Evolutionary conservation across 37 sponge, comb jelly and placozoan species (phyloP).

Genomic region (Amphimedon queenslandica): DNA sequence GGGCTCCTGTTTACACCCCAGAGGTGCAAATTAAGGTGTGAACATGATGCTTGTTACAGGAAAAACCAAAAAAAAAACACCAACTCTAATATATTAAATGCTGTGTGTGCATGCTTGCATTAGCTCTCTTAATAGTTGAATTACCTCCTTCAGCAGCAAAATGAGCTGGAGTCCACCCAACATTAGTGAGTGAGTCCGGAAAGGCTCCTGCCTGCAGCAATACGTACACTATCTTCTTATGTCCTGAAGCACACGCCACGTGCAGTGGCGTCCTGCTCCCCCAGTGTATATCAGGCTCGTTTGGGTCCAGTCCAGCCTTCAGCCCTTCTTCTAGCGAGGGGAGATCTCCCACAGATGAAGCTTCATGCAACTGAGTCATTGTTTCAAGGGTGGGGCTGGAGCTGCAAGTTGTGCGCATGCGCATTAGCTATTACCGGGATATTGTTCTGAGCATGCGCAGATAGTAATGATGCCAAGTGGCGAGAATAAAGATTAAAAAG

Average conservation of each 20-base stretch:
- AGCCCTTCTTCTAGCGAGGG: constrained; percentile 31
- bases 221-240: constrained; percentile 57
- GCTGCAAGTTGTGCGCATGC: background rate
- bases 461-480: too few species aligned
- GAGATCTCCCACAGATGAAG: constrained; percentile 54
- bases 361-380: constrained; percentile 74
- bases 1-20: too few species aligned
- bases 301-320: constrained; percentile 36
- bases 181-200: constrained; percentile 43
- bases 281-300: constrained; percentile 69
- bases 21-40: too few species aligned
- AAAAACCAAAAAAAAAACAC: background rate
- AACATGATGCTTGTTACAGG: too few species aligned
- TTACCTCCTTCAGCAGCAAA: constrained; percentile 72
- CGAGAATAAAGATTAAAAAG: too few species aligned
- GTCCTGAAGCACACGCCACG: constrained; percentile 72
- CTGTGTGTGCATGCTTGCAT: background rate
- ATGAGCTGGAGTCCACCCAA: constrained; percentile 90
- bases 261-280: constrained; percentile 87
- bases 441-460: too few species aligned
- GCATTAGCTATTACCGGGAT: too few species aligned
- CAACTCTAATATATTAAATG: too few species aligned
- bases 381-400: background rate
- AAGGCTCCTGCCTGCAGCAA: constrained; percentile 69
- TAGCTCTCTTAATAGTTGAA: constrained; percentile 10